Percentiles rank a stretch among this genome's conserved stretches.
phyloP scores from a whole-genome alignment of 2,113 vertebrate species.

The Callocephalon fimbriatum region DNA sequence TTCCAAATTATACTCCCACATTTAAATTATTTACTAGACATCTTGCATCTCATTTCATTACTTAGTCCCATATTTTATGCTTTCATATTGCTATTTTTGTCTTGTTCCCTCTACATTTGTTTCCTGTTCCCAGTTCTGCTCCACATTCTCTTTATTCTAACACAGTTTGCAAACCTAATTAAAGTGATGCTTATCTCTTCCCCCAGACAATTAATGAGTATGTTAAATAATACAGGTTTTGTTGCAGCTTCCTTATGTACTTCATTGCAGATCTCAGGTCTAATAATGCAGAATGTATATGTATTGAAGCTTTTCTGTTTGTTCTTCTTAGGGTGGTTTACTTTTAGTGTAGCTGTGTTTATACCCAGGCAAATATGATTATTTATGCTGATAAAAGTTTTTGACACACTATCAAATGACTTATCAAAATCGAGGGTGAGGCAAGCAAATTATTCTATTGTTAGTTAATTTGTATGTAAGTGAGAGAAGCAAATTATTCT shows the following conservation, averaged over 20 bases:
- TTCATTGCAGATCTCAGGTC: background rate
- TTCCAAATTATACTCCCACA: background rate
- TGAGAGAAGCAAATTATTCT: background rate
- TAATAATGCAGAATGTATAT: background rate
- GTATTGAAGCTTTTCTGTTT: background rate
- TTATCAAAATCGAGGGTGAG: background rate
- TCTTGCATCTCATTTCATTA: background rate
- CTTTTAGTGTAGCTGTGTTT: background rate
- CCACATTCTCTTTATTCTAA: background rate
- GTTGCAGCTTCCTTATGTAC: background rate
- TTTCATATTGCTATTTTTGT: background rate
- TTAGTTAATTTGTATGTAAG: background rate
- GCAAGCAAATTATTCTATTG: background rate
- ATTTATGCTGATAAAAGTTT: background rate
- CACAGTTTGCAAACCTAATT: background rate
- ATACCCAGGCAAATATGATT: background rate
- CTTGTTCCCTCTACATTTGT: background rate
- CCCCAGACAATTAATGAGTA: background rate
- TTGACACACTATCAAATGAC: background rate
- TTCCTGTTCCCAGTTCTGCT: background rate
- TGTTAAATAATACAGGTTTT: background rate
- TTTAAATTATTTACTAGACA: background rate
- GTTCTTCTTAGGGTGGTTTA: background rate
- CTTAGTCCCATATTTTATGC: background rate
- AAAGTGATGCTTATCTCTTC: background rate